phyloP scores from a whole-genome alignment of 2,113 vertebrate genomes.

The Corythornis vintsioides region DNA sequence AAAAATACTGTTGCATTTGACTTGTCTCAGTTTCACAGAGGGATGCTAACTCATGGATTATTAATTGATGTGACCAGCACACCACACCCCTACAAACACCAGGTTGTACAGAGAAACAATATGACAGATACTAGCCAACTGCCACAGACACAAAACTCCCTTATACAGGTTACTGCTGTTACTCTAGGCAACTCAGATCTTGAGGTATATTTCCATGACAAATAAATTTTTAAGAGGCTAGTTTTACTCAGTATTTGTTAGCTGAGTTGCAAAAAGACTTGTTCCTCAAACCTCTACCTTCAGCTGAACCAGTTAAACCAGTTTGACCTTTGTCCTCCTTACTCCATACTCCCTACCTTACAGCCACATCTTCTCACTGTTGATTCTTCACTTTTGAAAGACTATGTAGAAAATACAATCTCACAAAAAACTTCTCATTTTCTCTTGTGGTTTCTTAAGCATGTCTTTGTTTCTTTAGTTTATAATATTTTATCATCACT shows the following conservation, averaged over 20 bases:
- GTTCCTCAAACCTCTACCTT: background rate
- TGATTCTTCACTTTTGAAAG: background rate
- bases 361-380: background rate
- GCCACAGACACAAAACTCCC: rapidly evolving
- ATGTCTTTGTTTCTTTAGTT: background rate
- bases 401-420: background rate
- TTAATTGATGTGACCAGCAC: background rate
- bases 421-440: background rate
- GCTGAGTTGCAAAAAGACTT: background rate
- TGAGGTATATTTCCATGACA: background rate
- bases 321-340: background rate
- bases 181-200: background rate
- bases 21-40: background rate
- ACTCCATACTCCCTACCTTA: background rate
- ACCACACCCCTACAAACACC: background rate
- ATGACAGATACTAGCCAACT: background rate
- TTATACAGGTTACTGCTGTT: background rate
- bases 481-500: background rate
- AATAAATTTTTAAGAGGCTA: background rate
- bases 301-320: background rate
- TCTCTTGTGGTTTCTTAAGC: background rate
- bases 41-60: background rate
- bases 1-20: background rate
- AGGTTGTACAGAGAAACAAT: background rate
- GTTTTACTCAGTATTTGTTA: background rate